Evolutionary conservation across 2,113 vertebrate species (phyloP).

Genomic region (Pimephales promelas): DNA sequence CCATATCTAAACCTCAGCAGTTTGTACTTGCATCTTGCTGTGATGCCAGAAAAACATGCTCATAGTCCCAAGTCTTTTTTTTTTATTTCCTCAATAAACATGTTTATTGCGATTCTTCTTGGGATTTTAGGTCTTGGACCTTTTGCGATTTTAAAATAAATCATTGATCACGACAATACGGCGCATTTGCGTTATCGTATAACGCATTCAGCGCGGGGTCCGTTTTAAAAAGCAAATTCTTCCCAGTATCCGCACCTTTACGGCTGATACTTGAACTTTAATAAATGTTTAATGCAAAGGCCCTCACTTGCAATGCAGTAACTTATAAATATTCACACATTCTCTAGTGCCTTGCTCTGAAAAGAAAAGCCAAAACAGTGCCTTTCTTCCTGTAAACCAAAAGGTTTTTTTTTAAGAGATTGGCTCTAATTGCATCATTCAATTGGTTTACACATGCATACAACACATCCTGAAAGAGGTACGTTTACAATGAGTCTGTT

Average conservation of each 20-base stretch:
- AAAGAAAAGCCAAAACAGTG: not conserved
- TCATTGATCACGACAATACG: not conserved
- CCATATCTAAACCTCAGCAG: conserved; percentile 9
- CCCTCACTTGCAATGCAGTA: not conserved
- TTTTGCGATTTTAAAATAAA: not conserved
- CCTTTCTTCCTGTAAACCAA: conserved; percentile 32
- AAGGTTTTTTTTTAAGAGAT: not conserved
- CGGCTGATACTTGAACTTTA: conserved; percentile 20
- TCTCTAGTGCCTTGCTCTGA: conserved; percentile 1
- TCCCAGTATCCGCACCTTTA: conserved; percentile 20
- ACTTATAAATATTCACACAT: conserved; percentile 25
- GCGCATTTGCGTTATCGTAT: not conserved
- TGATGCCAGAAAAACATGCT: not conserved
- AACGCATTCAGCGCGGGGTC: not conserved
- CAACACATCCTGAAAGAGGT: conserved; percentile 25
- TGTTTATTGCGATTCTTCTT: conserved; percentile 2
- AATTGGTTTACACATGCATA: not conserved
- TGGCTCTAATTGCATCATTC: not conserved
- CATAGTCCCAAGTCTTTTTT: not conserved
- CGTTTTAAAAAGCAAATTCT: not conserved
- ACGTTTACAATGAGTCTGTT: conserved; percentile 20
- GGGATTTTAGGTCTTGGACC: not conserved
- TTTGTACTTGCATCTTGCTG: not conserved
- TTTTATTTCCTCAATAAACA: not conserved
- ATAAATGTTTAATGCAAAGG: conserved; percentile 20